Base-by-base conservation (phyloP, 53 echinoderm and acorn worm genomes). In the Zoroaster sp. region DNA sequence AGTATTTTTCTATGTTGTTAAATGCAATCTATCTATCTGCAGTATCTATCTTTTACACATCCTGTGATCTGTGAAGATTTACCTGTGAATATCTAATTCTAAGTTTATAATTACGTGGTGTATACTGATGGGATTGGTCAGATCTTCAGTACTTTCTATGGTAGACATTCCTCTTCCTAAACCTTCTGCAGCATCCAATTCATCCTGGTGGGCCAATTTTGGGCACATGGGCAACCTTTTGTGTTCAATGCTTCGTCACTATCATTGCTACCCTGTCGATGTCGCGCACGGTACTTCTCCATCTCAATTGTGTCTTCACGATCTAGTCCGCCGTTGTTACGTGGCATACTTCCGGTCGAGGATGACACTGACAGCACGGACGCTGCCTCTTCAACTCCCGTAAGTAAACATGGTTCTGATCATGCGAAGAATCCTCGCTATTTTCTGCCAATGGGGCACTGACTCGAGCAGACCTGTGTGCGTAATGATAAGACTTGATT, bases 91-190 rank as follows among this genome's bases (percentile, higher is more conserved):
- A 34, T 70, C 6, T 5, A n/a, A n/a, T n/a, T n/a, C n/a, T n/a
- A 9, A 70, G 34, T 42, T 46, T 4, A 3, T 18, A 74, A 66
- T 21, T 67, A 97, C 97, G 95, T 97, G 97, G 80, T 97, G 97
- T 34, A 97, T 83, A 49, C 83, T 83, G 71, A 83, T 25, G 94
- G 92, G 32, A 95, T 40, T 70, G 25, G 73, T 88, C 4, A 97
- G 80, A 83, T 93, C 95, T 37, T 97, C 97, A 36, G 91, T 67
- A 74, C 97, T 97, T 34, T 95, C 95, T 89, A 90, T 93, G 74
- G 72, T 65, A 32, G 73, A 34, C 15, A 97, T 69, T 38, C 85
- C 85, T 69, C 91, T 30, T 77, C 88, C 20, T 28, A 71, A 9
- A 39, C 74, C 59, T 3, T 92, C 88, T 0, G 71, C 70, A 11